Evolutionary conservation across 2,797 vertebrate species (phyloP).

Genomic region (Oryzias dopingdopingensis): DNA sequence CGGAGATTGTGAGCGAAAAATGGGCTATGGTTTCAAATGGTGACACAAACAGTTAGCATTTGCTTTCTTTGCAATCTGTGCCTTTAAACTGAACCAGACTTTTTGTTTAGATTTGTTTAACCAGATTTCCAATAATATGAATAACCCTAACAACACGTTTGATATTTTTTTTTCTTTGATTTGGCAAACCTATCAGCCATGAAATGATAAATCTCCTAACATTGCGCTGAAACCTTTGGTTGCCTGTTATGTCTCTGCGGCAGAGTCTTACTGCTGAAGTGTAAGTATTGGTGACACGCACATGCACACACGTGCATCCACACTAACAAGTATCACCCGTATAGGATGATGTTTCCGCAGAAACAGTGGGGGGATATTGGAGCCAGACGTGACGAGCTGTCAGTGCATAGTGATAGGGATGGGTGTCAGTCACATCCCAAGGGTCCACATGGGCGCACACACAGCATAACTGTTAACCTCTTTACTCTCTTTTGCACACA

Average conservation of each 20-base stretch:
- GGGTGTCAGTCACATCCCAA: slow-evolving; percentile 76
- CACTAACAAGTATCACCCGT: slow-evolving; percentile 65
- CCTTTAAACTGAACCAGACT: no score
- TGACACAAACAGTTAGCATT: slow-evolving; percentile 17
- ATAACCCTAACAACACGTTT: no score
- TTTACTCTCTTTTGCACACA: slow-evolving; percentile 49
- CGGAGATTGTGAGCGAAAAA: slow-evolving; percentile 22
- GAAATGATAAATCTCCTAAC: slow-evolving; percentile 3
- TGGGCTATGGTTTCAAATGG: slow-evolving; percentile 10
- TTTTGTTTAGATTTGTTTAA: no score
- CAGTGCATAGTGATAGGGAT: slow-evolving; percentile 72
- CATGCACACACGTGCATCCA: background rate
- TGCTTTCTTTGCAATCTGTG: background rate
- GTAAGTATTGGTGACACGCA: slow-evolving; percentile 10
- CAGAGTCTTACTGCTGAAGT: slow-evolving; percentile 27
- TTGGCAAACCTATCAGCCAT: no score
- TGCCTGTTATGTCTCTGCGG: slow-evolving; percentile 36
- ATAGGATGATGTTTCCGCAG: slow-evolving; percentile 72
- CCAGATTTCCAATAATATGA: no score
- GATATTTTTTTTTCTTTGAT: background rate
- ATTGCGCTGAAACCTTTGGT: slow-evolving; percentile 31
- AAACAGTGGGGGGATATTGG: slow-evolving; percentile 74
- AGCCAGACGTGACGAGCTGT: slow-evolving; percentile 78
- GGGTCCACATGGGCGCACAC: slow-evolving; percentile 46
- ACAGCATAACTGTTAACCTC: slow-evolving; percentile 34